These are phyloP conservation scores for Amphibalanus amphitrite DNA, from an alignment of 1,140 invertebrate species.

Conservation along the genomic window DNA sequence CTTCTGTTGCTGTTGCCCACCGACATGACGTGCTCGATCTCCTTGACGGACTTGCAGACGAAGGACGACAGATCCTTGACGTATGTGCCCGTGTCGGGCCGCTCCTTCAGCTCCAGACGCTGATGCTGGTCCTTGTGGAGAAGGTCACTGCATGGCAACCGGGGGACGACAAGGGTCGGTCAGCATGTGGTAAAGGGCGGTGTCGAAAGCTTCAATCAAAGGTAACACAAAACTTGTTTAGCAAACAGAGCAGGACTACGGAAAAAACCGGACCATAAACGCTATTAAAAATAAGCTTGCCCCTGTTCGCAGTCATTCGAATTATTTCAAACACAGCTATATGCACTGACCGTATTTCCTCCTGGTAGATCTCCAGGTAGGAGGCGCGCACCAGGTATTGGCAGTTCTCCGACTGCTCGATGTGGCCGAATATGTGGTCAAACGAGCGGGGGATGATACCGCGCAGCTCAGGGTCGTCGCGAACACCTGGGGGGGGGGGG, in stretches of 20 bases:
- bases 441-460: constrained; percentile 90
- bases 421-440: constrained; percentile 88
- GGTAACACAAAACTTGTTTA: too few species aligned
- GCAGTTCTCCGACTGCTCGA: constrained; percentile 64
- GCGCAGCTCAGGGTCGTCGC: constrained; percentile 39
- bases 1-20: constrained; percentile 73
- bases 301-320: too few species aligned
- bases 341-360: constrained; percentile 45
- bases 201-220: too few species aligned
- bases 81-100: constrained; percentile 80
- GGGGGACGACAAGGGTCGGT: too few species aligned
- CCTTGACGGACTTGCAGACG: constrained; percentile 77
- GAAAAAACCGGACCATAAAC: too few species aligned
- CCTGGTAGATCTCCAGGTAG: constrained; percentile 90
- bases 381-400: constrained; percentile 83
- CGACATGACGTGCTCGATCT: constrained; percentile 77
- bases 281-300: too few species aligned
- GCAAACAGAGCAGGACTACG: too few species aligned
- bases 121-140: constrained; percentile 60
- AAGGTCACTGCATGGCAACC: constrained; percentile 69
- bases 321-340: constrained; percentile 15
- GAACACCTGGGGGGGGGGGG: too few species aligned
- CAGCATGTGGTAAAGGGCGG: too few species aligned
- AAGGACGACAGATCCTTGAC: constrained; percentile 80
- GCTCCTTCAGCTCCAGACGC: constrained; percentile 50